These are phyloP conservation scores for Phaenicophaeus curvirostris DNA, from an alignment of 2,797 vertebrate genomes.

Conservation along the genomic window DNA sequence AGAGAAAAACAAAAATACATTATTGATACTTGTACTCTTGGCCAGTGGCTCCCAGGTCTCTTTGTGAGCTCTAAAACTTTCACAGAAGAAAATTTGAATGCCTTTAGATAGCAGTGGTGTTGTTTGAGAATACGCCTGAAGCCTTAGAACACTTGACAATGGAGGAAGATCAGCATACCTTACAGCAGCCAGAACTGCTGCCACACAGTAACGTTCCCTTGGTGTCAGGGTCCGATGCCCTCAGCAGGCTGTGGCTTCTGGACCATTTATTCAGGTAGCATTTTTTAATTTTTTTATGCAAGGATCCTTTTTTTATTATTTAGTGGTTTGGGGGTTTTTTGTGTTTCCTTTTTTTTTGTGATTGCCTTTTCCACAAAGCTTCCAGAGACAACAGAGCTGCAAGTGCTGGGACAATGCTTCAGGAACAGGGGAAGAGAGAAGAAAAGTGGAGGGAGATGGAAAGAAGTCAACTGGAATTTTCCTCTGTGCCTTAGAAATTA, in stretches of 20 bases:
- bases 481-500: background rate
- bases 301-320: background rate
- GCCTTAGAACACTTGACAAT: background rate
- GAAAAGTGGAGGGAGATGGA: background rate
- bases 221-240: background rate
- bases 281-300: background rate
- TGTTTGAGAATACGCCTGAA: background rate
- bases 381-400: background rate
- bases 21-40: background rate
- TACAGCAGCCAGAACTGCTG: background rate
- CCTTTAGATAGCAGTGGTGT: background rate
- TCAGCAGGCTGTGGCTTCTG: background rate
- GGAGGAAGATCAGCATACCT: accelerated
- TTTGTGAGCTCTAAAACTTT: conserved; percentile 26
- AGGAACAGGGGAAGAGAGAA: background rate
- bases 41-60: background rate
- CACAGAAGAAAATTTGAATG: background rate
- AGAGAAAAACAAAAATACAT: background rate
- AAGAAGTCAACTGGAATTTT: background rate
- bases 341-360: too few species aligned
- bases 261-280: background rate
- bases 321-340: accelerated
- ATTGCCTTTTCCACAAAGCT: background rate
- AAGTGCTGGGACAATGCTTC: background rate
- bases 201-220: accelerated